A percentile compares a stretch with the other conserved stretches of the same genome.
phyloP scores from a whole-genome alignment of 2,888 invertebrate genomes.

The Thalpophila matura region DNA sequence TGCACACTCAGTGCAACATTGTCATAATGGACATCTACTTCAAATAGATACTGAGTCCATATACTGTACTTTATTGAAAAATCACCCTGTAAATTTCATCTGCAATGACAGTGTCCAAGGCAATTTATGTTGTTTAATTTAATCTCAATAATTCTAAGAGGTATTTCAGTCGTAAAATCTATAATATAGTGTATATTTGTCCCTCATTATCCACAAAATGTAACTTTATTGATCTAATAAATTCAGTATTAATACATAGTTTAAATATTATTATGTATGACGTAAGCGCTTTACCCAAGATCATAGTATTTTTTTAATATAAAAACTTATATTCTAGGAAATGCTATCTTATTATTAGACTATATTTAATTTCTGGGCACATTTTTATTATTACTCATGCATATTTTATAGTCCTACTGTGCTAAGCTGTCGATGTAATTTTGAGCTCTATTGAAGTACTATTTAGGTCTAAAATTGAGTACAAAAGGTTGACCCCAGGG shows the following conservation, averaged over 20 bases:
- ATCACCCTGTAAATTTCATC: background rate
- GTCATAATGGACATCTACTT: too few species aligned
- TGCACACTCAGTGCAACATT: too few species aligned
- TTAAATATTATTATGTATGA: conserved; percentile 61
- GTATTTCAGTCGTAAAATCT: conserved; percentile 24
- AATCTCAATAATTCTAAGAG: conserved; percentile 26
- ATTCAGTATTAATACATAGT: conserved; percentile 78
- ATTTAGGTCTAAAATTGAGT: conserved; percentile 75
- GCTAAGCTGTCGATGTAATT: conserved; percentile 35
- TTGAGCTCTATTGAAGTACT: conserved; percentile 36
- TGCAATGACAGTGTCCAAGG: conserved; percentile 16
- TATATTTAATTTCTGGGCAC: conserved; percentile 57
- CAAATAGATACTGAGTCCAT: background rate
- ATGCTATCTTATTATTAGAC: conserved; percentile 46
- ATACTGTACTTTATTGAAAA: too few species aligned
- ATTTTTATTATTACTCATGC: conserved; percentile 62
- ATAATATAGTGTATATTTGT: conserved; percentile 44
- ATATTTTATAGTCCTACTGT: conserved; percentile 35
- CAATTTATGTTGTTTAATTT: conserved; percentile 6
- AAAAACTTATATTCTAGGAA: conserved; percentile 58
- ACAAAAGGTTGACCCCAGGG: conserved; percentile 70
- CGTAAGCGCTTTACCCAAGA: conserved; percentile 77
- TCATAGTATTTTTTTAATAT: conserved; percentile 83
- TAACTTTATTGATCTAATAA: conserved; percentile 65
- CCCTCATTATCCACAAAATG: conserved; percentile 51